phyloP scores from a whole-genome alignment of 2,888 invertebrate species.

The Muscina levida region DNA sequence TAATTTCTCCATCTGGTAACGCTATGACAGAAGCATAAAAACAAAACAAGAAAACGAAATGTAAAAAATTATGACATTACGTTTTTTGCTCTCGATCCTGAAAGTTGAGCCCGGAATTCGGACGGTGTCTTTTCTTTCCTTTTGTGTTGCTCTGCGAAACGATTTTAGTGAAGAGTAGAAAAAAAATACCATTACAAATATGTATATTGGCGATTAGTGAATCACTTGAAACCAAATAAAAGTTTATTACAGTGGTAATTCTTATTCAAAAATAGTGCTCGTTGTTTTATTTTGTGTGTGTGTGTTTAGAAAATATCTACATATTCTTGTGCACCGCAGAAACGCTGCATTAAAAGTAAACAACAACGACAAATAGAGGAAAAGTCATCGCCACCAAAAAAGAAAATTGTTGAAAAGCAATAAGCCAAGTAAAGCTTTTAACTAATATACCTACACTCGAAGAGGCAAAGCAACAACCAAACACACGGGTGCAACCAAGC shows the following conservation, averaged over 20 bases:
- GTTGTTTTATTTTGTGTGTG: conserved; percentile 16
- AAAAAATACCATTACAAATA: neutral
- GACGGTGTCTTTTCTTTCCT: conserved; percentile 8
- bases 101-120: conserved; percentile 9
- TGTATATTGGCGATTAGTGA: no score
- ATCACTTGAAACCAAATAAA: no score
- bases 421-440: conserved; percentile 14
- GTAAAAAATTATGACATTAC: conserved; percentile 37
- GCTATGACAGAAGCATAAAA: no score
- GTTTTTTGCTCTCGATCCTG: conserved; percentile 50
- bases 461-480: conserved; percentile 11
- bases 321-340: no score
- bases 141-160: conserved; percentile 26
- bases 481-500: conserved; percentile 58
- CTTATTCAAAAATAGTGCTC: neutral
- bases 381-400: neutral
- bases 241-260: no score
- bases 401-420: no score
- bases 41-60: conserved; percentile 30
- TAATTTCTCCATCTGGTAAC: no score
- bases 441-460: conserved; percentile 9
- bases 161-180: conserved; percentile 18
- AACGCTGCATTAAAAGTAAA: conserved; percentile 2
- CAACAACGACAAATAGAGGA: neutral
- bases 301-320: no score